A percentile compares a stretch with the other conserved stretches of the same genome.
phyloP scores from a whole-genome alignment of 2,797 vertebrate genomes.

The Falco novaeseelandiae region DNA sequence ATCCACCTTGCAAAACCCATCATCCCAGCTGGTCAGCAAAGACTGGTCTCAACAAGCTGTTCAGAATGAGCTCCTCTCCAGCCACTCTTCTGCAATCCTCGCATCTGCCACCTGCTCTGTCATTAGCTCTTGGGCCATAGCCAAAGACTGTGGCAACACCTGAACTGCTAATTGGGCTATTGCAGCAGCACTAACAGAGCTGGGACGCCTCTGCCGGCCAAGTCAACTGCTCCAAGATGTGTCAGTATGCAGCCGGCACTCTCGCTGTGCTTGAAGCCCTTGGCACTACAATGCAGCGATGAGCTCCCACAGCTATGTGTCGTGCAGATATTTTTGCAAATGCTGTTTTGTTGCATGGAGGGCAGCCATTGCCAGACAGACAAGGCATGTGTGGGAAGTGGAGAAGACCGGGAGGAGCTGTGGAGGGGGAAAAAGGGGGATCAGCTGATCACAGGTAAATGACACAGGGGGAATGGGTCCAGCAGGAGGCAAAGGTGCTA shows the following conservation, averaged over 20 bases:
- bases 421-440: background rate
- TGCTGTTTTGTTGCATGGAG: background rate
- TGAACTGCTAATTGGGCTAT: background rate
- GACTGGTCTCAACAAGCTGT: background rate
- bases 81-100: background rate
- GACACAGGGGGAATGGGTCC: background rate
- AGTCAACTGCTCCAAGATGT: background rate
- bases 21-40: background rate
- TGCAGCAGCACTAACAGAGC: background rate
- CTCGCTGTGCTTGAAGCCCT: background rate
- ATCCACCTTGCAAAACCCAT: background rate
- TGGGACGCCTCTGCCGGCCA: background rate
- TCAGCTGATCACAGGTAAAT: background rate
- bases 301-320: rapidly evolving
- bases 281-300: rapidly evolving
- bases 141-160: constrained; percentile 34
- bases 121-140: background rate
- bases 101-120: background rate
- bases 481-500: background rate
- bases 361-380: background rate
- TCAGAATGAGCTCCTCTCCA: background rate
- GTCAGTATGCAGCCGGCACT: rapidly evolving
- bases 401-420: background rate
- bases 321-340: background rate
- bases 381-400: background rate